Percentiles rank a stretch among this genome's conserved stretches.
These are phyloP conservation scores for Microvelia longipes DNA, from an alignment of 1,140 invertebrate species.

Conservation along the genomic window DNA sequence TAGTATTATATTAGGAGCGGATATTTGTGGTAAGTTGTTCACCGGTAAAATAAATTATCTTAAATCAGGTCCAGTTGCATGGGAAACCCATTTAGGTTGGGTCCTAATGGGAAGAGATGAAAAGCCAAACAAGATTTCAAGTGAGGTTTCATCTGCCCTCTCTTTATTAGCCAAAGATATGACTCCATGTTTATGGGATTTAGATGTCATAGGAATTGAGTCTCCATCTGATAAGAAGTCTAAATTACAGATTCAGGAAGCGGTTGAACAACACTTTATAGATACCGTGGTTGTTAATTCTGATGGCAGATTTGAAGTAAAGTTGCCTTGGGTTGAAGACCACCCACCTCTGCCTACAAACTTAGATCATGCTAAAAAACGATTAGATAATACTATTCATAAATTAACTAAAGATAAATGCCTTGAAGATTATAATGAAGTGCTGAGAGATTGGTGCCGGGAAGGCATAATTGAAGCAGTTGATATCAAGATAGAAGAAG, in stretches of 20 bases:
- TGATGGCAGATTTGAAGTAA: background rate
- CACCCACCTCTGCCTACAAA: background rate
- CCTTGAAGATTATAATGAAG: background rate
- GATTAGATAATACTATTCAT: background rate
- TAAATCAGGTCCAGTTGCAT: background rate
- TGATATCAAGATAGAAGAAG: background rate
- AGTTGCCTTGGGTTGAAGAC: background rate
- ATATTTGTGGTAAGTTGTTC: background rate
- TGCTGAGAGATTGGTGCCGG: background rate
- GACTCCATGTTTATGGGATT: background rate
- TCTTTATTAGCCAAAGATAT: background rate
- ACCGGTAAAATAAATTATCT: background rate
- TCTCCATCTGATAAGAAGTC: background rate
- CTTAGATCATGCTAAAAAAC: background rate
- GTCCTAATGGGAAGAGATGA: background rate
- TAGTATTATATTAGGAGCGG: background rate
- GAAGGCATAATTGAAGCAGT: background rate
- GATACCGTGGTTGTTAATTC: background rate
- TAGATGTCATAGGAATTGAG: background rate
- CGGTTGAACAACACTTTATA: background rate
- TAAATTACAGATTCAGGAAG: background rate
- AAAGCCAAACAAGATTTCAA: too few relatives aligned
- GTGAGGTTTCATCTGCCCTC: background rate
- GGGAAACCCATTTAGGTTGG: background rate
- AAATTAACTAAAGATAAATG: background rate